Evolutionary conservation across 92 coral and sea anemone species (phyloP), one percentile per base, ranked within the genome.

Genomic region (Parazoanthus swiftii): DNA sequence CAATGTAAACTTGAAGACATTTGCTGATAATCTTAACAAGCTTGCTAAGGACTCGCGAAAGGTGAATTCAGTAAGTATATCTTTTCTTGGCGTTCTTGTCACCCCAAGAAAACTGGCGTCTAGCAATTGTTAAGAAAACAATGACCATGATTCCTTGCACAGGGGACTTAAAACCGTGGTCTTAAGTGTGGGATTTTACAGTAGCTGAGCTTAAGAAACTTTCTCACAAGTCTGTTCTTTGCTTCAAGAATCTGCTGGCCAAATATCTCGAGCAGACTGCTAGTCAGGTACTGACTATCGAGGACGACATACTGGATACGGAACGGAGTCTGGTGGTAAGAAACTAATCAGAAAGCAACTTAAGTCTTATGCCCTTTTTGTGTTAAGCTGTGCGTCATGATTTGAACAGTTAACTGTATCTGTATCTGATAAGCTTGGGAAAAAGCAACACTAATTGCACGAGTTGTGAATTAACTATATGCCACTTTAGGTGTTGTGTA

Each of bases 311-410:
- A 29, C 72, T 93, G 56, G 85, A 90, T 21, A 86, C 91, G 15
- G 94, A 93, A 23, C 81, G 65, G 38, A 88, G 76, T 16, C 85
- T 93, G 21, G 90, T 88, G 93, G 98, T 95, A 75, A 83, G 93
- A 77, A 39, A 59, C 5, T 63, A 20, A 13, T 26, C 18, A 54
- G 18, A 54, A 63, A 18, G 4, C 68, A 63, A 23, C 4, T 2
- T 23, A 63, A 4, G 20, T 81, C 13, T 33, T 14, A 5, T n/a
- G 1, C 48, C 36, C 65, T 9, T 0, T 8, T 29, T 84, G 25
- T 54, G 59, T 13, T 54, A 54, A 54, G 59, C 14, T 54, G 14
- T 54, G 59, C 59, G 59, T 54, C 9, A 54, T 11, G 59, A 54
- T 54, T 54, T 54, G 18, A 54, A 2, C 59, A 54, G 59, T 54